Base-by-base conservation (phyloP, 1,140 invertebrate species). In the Neodiprion lecontei region DNA sequence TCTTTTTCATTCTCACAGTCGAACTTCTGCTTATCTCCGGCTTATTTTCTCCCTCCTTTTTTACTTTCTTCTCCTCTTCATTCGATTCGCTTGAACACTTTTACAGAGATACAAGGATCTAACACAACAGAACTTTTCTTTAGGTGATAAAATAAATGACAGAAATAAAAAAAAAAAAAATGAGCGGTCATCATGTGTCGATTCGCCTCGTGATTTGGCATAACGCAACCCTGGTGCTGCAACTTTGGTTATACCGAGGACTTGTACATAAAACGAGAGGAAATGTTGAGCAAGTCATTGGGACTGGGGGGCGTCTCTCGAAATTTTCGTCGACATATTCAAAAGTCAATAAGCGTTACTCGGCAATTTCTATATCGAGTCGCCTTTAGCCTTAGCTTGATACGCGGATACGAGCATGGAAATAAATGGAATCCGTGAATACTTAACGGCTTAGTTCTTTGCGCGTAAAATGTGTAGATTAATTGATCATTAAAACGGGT, bases 341-440 rank as follows among this genome's bases (percentile, higher is more conserved):
- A 17, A 61, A 12, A 61, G 53, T 61, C 53, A 61, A 61, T 61
- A 61, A 61, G 53, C 53, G n/a, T 61, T 61, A 61, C 53, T 61
- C 53, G n/a, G 53, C 53, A 61, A 40, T 40, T 40, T 40, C 5
- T 40, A 40, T 40, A 40, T 2, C 28, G 28, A 3, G 28, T 40
- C 28, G 28, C 28, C 5, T 40, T 40, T 5, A 40, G 2, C 28
- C 28, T 5, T 40, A 40, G 2, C 28, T 40, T 40, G 28, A 40
- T 40, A 40, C 5, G 28, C 28, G 28, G 28, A 40, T 40, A 40
- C 28, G 28, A 40, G 28, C 28, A 40, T 40, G 28, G 28, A 40
- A 40, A 5, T 40, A 40, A 40, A 40, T 40, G 28, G 28, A 40
- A 40, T 40, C 5, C 28, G 28, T 40, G 28, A 40, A 40, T 40